Evolutionary conservation across 1,140 invertebrate genomes (phyloP), one percentile per base, ranked within the genome.

Genomic region (Charaxes varanes): DNA sequence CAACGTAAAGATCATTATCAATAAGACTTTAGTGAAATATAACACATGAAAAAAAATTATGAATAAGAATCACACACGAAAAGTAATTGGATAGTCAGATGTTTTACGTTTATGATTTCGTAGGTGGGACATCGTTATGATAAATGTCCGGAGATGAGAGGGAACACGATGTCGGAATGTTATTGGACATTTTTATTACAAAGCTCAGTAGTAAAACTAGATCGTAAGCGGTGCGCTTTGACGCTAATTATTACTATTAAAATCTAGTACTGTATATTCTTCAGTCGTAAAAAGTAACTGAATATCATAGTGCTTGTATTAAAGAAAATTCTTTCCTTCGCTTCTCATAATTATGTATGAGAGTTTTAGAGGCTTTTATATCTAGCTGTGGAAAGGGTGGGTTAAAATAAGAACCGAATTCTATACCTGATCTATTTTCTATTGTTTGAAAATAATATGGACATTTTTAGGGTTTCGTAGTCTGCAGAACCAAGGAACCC

Each of bases 61-160:
- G 53, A 60, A 70, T 41, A 57, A 62, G 65, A 68, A 61, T 43
- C 7, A 18, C n/a, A 62, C 61, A 56, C 53, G 56, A 51, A 15
- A 52, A 56, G 71, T 68, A 73, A 76, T 76, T 73, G 70, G 66
- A 76, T 66, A 71, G 54, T 62, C 59, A 54, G 46, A 55, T 67
- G 71, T 68, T 49, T 71, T 41, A 62, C 24, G 43, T 65, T 78
- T 78, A 70, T 54, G 51, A 66, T 55, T 44, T 35, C 33, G 49
- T 64, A 55, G 45, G 55, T 56, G 36, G 51, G 43, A 53, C 38
- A 41, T 52, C 42, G 53, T 62, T 64, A 70, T 67, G 59, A 72
- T 72, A 73, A 66, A 62, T 54, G 56, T 30, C 46, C 35, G 41
- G 53, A 31, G 37, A 41, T 47, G 22, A 41, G 48, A 63, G 49